phyloP scores from a whole-genome alignment of 2,797 vertebrate species.

The Numenius phaeopus region DNA sequence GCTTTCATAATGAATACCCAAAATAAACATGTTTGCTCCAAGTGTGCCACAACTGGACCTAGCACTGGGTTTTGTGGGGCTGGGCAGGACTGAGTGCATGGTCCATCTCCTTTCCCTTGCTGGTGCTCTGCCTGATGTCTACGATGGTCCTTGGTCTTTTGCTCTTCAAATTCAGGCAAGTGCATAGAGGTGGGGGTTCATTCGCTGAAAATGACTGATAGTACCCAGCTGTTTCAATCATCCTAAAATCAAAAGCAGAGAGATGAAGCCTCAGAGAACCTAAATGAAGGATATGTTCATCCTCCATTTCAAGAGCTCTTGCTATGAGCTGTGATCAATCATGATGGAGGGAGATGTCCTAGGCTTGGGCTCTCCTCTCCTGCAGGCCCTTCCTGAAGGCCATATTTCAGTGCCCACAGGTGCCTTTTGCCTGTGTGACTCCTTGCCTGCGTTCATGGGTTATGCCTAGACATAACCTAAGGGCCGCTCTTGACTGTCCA shows the following conservation, averaged over 20 bases:
- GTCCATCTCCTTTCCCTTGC: background rate
- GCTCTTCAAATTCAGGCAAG: background rate
- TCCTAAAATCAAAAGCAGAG: background rate
- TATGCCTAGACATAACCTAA: background rate
- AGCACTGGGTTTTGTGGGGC: background rate
- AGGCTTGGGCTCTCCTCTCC: fast-evolving
- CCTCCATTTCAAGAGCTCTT: background rate
- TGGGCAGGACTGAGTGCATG: too few species aligned
- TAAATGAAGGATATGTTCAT: background rate
- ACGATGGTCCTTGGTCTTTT: fast-evolving
- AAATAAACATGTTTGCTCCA: fast-evolving
- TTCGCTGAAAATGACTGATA: fast-evolving
- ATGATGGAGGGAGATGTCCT: background rate
- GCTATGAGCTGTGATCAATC: fast-evolving
- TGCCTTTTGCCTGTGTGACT: background rate
- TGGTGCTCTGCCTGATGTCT: background rate
- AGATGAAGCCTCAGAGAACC: background rate
- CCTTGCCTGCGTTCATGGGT: fast-evolving
- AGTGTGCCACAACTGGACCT: fast-evolving
- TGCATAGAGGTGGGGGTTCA: fast-evolving
- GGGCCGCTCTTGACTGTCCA: background rate
- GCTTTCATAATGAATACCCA: background rate
- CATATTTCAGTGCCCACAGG: background rate
- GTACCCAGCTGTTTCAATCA: background rate
- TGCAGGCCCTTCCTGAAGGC: background rate